Evolutionary conservation across 2,797 vertebrate species (phyloP).

Genomic region (Amphiprion clarkii): DNA sequence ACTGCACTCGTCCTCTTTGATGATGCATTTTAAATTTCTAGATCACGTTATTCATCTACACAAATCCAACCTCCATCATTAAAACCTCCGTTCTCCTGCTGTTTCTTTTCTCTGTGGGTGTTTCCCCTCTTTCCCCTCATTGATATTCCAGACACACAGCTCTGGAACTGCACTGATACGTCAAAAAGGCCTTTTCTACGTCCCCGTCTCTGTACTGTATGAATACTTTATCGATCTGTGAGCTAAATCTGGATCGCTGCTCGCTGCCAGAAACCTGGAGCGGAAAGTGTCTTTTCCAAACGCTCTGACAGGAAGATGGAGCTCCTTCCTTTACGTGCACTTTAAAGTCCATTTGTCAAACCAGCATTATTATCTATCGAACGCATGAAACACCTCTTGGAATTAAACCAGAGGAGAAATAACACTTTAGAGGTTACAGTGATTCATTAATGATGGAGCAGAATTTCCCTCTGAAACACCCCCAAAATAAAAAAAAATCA

Average conservation of each 20-base stretch:
- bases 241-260: conserved; percentile 54
- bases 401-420: not conserved
- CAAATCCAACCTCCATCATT: too few species aligned
- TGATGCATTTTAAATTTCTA: conserved; percentile 9
- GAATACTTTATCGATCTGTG: conserved; percentile 66
- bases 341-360: not conserved
- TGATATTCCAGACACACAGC: conserved; percentile 56
- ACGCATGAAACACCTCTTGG: not conserved
- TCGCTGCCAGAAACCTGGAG: conserved; percentile 31
- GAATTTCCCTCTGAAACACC: too few species aligned
- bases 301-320: not conserved
- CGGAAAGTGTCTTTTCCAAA: not conserved
- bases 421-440: not conserved
- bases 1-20: conserved; percentile 26
- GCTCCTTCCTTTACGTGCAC: not conserved
- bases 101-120: conserved; percentile 8
- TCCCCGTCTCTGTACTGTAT: conserved; percentile 36
- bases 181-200: conserved; percentile 52
- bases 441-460: not conserved
- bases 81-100: conserved; percentile 7
- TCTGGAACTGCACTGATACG: conserved; percentile 57
- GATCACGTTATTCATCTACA: not conserved
- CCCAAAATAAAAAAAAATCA: too few species aligned
- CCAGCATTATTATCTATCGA: not conserved
- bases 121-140: conserved; percentile 39